These are phyloP conservation scores for Agapostemon virescens DNA, from an alignment of 2,888 invertebrate species.

Conservation along the genomic window DNA sequence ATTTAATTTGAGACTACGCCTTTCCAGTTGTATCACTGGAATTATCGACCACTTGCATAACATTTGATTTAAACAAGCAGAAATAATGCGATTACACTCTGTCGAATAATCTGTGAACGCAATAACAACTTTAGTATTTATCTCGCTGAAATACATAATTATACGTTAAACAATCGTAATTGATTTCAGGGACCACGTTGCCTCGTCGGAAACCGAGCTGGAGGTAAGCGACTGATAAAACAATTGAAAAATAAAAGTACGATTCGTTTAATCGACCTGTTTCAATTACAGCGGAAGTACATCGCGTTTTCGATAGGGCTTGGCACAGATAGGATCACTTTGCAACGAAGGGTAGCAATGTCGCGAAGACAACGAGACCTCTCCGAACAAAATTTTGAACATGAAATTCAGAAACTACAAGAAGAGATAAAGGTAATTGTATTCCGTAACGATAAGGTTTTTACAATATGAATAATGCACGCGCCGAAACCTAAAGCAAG, in stretches of 20 bases:
- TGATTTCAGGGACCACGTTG: slow-evolving; percentile 70
- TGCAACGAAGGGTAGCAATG: slow-evolving; percentile 70
- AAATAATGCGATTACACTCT: too few relatives aligned
- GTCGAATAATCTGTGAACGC: too few relatives aligned
- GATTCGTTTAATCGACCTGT: neutral
- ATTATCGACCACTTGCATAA: too few relatives aligned
- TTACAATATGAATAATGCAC: neutral
- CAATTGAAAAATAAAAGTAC: neutral
- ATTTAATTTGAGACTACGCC: too few relatives aligned
- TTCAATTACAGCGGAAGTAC: slow-evolving; percentile 73
- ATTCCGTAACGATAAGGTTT: neutral
- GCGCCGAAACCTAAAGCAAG: neutral
- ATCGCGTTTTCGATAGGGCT: slow-evolving; percentile 76
- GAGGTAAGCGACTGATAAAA: slow-evolving; percentile 69
- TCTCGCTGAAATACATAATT: neutral
- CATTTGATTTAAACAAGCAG: too few relatives aligned
- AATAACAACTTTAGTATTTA: too few relatives aligned
- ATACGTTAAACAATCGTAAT: slow-evolving; percentile 15
- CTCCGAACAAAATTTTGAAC: slow-evolving; percentile 74
- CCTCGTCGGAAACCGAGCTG: slow-evolving; percentile 70
- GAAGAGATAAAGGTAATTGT: slow-evolving; percentile 75
- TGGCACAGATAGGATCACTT: slow-evolving; percentile 74
- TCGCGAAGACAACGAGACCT: slow-evolving; percentile 77
- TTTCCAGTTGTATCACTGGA: too few relatives aligned
- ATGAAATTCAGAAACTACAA: slow-evolving; percentile 74